Evolutionary conservation across 1,140 invertebrate species (phyloP).

Genomic region (Heterodera schachtii): DNA sequence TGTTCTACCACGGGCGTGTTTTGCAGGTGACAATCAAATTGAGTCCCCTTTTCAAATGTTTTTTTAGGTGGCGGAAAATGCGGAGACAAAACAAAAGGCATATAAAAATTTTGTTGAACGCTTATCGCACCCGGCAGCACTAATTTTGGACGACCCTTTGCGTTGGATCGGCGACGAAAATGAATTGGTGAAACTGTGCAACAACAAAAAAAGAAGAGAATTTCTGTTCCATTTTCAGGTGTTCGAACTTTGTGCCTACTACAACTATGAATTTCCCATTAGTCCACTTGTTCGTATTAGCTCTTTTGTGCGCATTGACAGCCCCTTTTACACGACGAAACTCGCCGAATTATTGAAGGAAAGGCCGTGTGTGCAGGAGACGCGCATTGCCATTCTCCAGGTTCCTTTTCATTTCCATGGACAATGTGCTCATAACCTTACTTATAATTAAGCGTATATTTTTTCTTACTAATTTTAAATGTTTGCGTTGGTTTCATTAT

Average conservation of each 20-base stretch:
- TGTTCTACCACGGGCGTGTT: constrained; percentile 2
- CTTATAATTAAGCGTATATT: no score
- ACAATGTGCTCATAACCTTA: no score
- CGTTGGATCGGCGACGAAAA: constrained; percentile 26
- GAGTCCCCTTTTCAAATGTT: not conserved
- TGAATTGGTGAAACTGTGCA: not conserved
- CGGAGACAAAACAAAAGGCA: not conserved
- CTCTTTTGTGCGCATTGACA: not conserved
- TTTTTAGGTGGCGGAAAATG: not conserved
- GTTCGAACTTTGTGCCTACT: not conserved
- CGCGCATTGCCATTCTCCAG: constrained; percentile 15
- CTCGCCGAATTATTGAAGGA: constrained; percentile 10
- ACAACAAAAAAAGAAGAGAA: not conserved
- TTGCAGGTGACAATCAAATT: not conserved
- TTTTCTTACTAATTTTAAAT: not conserved
- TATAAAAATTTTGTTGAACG: not conserved
- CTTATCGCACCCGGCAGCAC: constrained; percentile 10
- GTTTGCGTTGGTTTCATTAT: not conserved
- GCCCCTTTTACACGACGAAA: not conserved
- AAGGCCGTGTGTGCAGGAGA: constrained; percentile 4
- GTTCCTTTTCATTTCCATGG: not conserved
- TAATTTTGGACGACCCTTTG: not conserved
- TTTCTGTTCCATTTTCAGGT: not conserved
- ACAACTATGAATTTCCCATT: not conserved
- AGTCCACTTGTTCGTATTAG: not conserved